Conservation (phyloP, 2,797 vertebrate species). For the Lateolabrax maculatus region DNA sequence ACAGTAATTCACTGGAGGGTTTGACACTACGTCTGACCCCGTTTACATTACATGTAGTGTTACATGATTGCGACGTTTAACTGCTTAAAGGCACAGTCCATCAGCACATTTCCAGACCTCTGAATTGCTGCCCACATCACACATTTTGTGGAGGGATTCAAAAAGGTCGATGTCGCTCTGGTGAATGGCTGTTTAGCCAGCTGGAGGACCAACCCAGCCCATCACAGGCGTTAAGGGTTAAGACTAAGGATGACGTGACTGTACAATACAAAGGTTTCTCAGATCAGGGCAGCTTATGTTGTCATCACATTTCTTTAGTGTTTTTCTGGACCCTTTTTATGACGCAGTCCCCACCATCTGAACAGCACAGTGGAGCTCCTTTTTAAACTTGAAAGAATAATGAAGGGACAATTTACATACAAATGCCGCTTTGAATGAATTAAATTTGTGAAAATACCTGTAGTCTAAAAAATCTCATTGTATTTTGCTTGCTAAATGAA, state of each 20-base stretch:
- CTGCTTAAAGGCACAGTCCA: neutral
- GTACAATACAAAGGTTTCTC: neutral
- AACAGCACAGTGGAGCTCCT: neutral
- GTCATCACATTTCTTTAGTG: neutral
- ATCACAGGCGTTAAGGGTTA: neutral
- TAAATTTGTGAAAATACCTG: neutral
- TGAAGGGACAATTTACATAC: neutral
- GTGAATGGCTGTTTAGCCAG: conserved; percentile 8
- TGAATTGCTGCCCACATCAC: neutral
- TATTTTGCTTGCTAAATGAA: neutral
- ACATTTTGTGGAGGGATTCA: conserved; percentile 8
- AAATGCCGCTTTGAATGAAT: neutral
- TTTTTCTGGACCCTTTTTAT: neutral
- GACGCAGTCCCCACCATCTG: neutral
- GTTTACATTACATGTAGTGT: neutral
- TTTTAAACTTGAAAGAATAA: neutral
- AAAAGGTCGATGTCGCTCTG: conserved; percentile 11
- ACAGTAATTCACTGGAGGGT: neutral
- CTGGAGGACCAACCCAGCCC: neutral
- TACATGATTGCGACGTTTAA: conserved; percentile 13
- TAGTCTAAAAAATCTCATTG: neutral
- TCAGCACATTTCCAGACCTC: conserved; percentile 5
- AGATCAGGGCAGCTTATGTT: conserved; percentile 4
- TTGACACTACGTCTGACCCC: neutral
- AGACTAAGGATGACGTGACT: conserved; percentile 1